Conservation (phyloP, 2,888 invertebrate species). For the Dendrolimus houi region DNA sequence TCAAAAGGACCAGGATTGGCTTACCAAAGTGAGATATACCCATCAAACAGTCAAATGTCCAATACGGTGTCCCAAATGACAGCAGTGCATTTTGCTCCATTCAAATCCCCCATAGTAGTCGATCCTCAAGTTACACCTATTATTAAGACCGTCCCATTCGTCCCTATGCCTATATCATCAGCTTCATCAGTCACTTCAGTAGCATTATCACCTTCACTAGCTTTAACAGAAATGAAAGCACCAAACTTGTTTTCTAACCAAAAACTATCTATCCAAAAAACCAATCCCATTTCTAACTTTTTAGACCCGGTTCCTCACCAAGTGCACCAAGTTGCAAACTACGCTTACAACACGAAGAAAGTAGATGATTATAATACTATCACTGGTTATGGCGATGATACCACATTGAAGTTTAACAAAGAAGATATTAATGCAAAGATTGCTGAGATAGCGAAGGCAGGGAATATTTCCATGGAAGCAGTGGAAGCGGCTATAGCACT, state of each 20-base stretch:
- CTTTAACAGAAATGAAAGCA: slow-evolving; percentile 44
- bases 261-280: slow-evolving; percentile 40
- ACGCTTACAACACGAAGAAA: slow-evolving; percentile 62
- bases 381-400: slow-evolving; percentile 63
- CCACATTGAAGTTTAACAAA: slow-evolving; percentile 52
- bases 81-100: slow-evolving; percentile 45
- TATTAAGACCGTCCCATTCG: slow-evolving; percentile 65
- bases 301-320: slow-evolving; percentile 68
- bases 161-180: slow-evolving; percentile 45
- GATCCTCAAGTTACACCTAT: slow-evolving; percentile 51
- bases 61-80: slow-evolving; percentile 70
- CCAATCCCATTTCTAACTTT: slow-evolving; percentile 67
- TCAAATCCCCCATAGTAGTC: slow-evolving; percentile 47
- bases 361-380: slow-evolving; percentile 68
- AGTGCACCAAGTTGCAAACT: slow-evolving; percentile 55
- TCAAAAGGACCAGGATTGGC: slow-evolving; percentile 52
- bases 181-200: slow-evolving; percentile 40
- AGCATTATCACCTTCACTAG: slow-evolving; percentile 26
- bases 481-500: slow-evolving; percentile 84
- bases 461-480: slow-evolving; percentile 87
- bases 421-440: slow-evolving; percentile 67
- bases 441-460: slow-evolving; percentile 78
- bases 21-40: slow-evolving; percentile 62
- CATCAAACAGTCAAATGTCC: slow-evolving; percentile 56
- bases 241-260: slow-evolving; percentile 33